Evolutionary conservation across 2,113 vertebrate genomes (phyloP).

Genomic region (Sceloporus undulatus): DNA sequence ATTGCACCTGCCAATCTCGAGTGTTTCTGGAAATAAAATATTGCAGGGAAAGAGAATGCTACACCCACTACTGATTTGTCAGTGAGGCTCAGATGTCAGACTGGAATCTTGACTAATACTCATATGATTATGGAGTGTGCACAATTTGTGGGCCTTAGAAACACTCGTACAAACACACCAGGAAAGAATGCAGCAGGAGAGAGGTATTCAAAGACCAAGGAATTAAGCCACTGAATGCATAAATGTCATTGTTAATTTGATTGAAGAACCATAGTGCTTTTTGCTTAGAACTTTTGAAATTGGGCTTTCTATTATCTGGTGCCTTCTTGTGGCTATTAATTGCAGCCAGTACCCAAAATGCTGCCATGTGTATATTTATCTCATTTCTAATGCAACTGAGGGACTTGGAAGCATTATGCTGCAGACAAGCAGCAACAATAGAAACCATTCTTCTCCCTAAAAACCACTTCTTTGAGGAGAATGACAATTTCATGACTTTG

Average conservation of each 20-base stretch:
- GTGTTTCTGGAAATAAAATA: neutral
- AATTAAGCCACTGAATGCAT: slow-evolving; percentile 28
- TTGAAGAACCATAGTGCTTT: slow-evolving; percentile 65
- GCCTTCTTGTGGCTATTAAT: slow-evolving; percentile 68
- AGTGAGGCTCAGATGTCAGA: neutral
- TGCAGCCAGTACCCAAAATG: slow-evolving; percentile 58
- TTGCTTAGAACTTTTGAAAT: slow-evolving; percentile 57
- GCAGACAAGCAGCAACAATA: neutral
- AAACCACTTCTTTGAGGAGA: neutral
- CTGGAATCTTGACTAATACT: neutral
- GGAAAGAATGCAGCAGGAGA: neutral
- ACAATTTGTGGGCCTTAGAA: slow-evolving; percentile 18
- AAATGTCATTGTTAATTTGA: slow-evolving; percentile 51
- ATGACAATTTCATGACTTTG: neutral
- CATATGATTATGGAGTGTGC: neutral
- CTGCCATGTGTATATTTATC: slow-evolving; percentile 64
- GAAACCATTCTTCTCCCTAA: neutral
- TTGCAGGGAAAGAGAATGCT: neutral
- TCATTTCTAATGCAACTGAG: neutral
- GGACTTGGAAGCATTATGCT: neutral
- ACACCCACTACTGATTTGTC: slow-evolving; percentile 7
- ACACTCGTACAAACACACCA: neutral
- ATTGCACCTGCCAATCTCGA: neutral
- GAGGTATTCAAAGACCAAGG: slow-evolving; percentile 24
- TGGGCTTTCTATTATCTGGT: slow-evolving; percentile 55